phyloP scores from a whole-genome alignment of 2,113 vertebrate species.

The Phylloscopus trochilus region DNA sequence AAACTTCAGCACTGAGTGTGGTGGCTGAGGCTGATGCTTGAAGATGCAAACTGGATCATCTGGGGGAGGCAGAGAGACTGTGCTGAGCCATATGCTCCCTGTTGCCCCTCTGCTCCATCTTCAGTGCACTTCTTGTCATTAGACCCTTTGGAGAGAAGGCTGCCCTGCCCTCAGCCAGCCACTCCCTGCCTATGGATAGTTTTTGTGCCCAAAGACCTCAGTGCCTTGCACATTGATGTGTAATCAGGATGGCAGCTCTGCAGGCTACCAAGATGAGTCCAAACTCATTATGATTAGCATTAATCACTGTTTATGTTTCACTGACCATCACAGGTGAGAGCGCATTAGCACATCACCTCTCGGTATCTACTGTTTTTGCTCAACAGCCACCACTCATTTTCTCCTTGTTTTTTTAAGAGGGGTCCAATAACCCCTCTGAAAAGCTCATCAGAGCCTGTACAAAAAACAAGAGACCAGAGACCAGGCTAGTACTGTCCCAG shows the following conservation, averaged over 20 bases:
- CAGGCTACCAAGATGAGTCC: background rate
- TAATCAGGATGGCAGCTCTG: background rate
- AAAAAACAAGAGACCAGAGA: background rate
- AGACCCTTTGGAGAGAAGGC: background rate
- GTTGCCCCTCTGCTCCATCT: fast-evolving
- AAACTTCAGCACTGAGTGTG: conserved; percentile 92
- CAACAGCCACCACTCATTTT: background rate
- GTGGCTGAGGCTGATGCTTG: conserved; percentile 88
- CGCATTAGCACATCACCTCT: background rate
- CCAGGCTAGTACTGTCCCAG: background rate
- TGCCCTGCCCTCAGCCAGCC: background rate
- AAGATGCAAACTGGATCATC: conserved; percentile 96
- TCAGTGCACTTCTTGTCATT: background rate
- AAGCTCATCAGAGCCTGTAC: background rate
- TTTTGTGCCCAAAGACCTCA: background rate
- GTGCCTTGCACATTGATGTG: background rate
- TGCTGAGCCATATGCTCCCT: background rate
- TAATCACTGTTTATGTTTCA: conserved; percentile 33
- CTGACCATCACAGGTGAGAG: background rate
- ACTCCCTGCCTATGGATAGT: background rate
- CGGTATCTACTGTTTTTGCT: background rate
- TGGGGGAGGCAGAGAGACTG: conserved; percentile 29
- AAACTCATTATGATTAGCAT: background rate
- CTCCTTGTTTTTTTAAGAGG: background rate
- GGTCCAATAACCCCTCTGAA: background rate